Base-by-base conservation (phyloP, 2,113 vertebrate genomes). In the Oreochromis niloticus region DNA sequence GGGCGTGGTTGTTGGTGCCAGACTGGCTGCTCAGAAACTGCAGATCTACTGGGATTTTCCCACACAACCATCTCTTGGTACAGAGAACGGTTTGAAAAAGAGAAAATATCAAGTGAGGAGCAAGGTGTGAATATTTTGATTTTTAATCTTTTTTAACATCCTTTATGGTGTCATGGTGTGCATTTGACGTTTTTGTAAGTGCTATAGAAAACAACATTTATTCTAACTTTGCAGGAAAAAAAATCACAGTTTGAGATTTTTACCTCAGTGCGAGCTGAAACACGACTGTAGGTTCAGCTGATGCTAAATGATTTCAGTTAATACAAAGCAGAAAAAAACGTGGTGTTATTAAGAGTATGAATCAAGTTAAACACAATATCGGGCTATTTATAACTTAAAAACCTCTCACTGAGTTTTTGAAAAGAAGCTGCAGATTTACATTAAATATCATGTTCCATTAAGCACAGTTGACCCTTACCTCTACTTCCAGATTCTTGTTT, bases 391-490 rank as follows among this genome's bases (percentile, higher is more conserved):
- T 43, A 22, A 41, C 4, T 41, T 14, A 8, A 13, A 68, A 68
- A 71, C n/a, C 63, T 71, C n/a, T 22, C 36, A 9, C 3, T 9
- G 36, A 0, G n/a, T 9, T 10, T 68, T 55, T 14, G 10, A 46
- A 54, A 16, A 27, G 41, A 41, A 17, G 12, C 2, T 1, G 24
- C 3, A 10, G 59, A 59, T 27, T 78, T n/a, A 78, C 5, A 27
- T 12, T 32, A 54, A 81, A 71, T 11, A 48, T 3, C n/a, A 19
- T 41, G 36, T 14, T 39, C 19, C 3, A 6, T 46, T 73, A 24
- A 46, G 39, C 36, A 19, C 41, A 14, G 7, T 1, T 24, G 61
- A 81, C 17, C 7, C 89, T 90, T 80, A 91, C 85, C 88, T 92
- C 55, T 4, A 9, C 55, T 7, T 71, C 22, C 57, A 83, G 68